phyloP scores from a whole-genome alignment of 2,888 invertebrate species.

The Trachelus tabidus region DNA sequence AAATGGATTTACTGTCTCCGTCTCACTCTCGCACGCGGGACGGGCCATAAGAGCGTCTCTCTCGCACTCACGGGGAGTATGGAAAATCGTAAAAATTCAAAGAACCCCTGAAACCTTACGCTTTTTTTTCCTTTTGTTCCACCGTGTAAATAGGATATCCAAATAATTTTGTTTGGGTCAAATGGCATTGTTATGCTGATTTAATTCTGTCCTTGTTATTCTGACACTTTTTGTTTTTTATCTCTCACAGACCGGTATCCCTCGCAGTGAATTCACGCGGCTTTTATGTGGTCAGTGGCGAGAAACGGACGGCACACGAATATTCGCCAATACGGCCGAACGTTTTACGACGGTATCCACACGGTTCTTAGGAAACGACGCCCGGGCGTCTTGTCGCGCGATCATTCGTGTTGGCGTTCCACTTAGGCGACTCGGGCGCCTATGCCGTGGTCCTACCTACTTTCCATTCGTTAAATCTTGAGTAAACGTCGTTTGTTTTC shows the following conservation, averaged over 20 bases:
- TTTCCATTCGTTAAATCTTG: constrained; percentile 34
- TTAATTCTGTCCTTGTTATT: too few relatives aligned
- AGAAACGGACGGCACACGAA: background rate
- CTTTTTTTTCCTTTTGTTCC: too few relatives aligned
- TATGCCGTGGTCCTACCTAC: constrained; percentile 35
- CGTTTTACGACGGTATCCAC: background rate
- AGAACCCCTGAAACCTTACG: too few relatives aligned
- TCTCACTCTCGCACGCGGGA: too few relatives aligned
- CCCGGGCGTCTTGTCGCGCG: constrained; percentile 18
- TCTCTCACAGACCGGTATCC: background rate
- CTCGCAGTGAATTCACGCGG: background rate
- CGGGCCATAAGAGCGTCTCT: too few relatives aligned
- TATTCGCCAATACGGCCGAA: background rate
- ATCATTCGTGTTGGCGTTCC: constrained; percentile 38
- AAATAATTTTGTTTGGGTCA: too few relatives aligned
- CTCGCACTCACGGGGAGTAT: too few relatives aligned
- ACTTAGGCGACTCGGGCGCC: constrained; percentile 35
- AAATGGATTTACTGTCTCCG: too few relatives aligned
- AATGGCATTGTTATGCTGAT: too few relatives aligned
- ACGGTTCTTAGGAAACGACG: background rate
- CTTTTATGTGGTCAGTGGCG: background rate
- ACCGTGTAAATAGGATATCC: too few relatives aligned
- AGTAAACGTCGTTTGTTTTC: background rate
- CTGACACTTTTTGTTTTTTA: too few relatives aligned
- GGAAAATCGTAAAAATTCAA: too few relatives aligned